These are phyloP conservation scores for Pipistrellus nathusii DNA, from an alignment of 2,797 vertebrate genomes.

Conservation along the genomic window DNA sequence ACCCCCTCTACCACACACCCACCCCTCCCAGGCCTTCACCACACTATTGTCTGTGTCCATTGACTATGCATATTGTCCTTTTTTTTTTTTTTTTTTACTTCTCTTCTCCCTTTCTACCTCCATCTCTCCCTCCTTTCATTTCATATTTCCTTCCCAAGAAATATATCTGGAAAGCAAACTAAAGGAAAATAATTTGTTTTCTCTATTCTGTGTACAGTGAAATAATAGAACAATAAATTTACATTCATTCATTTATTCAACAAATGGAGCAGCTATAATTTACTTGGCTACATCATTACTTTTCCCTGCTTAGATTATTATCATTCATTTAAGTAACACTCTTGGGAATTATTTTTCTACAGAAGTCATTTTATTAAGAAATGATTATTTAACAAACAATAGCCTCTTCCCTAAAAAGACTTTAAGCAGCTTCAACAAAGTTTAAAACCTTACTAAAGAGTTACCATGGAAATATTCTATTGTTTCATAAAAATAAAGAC, in stretches of 20 bases:
- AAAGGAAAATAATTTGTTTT: constrained; percentile 29
- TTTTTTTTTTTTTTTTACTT: background rate
- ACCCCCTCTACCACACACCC: too few species aligned
- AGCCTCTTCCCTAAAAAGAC: background rate
- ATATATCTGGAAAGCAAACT: background rate
- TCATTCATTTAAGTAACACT: constrained; percentile 21
- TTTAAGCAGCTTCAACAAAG: background rate
- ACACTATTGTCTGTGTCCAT: too few species aligned
- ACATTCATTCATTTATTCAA: constrained; percentile 7
- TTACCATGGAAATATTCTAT: constrained; percentile 41
- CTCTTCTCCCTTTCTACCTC: background rate
- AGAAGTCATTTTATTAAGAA: constrained; percentile 35
- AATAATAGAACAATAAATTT: background rate
- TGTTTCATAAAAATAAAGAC: constrained; percentile 51
- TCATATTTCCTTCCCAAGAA: background rate
- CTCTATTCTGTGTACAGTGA: background rate
- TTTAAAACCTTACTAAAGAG: constrained; percentile 25
- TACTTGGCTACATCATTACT: background rate
- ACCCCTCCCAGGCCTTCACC: background rate
- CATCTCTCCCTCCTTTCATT: background rate
- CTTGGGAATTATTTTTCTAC: background rate
- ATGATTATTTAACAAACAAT: constrained; percentile 57
- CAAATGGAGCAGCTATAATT: constrained; percentile 19
- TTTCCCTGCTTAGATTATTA: constrained; percentile 31
- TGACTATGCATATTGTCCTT: background rate